phyloP scores from a whole-genome alignment of 1,140 invertebrate species.

The Diorhabda carinulata region DNA sequence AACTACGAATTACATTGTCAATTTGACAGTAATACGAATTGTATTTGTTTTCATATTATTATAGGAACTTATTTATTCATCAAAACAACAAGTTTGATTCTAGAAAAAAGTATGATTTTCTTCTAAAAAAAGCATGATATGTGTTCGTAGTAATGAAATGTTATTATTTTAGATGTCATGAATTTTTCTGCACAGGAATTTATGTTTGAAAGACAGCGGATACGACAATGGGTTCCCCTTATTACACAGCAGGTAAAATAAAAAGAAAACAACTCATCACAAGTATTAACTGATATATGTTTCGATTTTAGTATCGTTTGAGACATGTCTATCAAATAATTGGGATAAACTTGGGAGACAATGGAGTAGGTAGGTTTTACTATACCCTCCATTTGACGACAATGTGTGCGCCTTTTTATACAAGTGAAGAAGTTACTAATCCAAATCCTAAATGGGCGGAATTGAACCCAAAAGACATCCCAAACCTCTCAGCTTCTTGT shows the following conservation, averaged over 20 bases:
- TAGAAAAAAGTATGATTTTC: no score
- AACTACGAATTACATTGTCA: no score
- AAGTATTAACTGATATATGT: no score
- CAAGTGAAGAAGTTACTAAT: conserved; percentile 73
- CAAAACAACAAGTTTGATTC: no score
- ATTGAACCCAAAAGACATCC: conserved; percentile 43
- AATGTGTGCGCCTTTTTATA: conserved; percentile 82
- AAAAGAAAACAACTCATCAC: conserved; percentile 12
- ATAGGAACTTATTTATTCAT: no score
- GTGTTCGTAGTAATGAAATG: neutral
- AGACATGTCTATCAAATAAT: conserved; percentile 44
- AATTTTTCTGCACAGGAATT: conserved; percentile 39
- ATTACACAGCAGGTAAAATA: conserved; percentile 56
- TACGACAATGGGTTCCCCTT: conserved; percentile 61
- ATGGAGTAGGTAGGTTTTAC: conserved; percentile 53
- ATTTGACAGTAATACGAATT: no score
- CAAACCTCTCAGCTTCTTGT: conserved; percentile 39
- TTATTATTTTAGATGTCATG: conserved; percentile 35
- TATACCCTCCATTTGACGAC: conserved; percentile 74
- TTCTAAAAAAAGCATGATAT: no score
- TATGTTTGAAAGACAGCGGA: conserved; percentile 59
- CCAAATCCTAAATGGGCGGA: conserved; percentile 73
- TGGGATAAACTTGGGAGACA: conserved; percentile 38
- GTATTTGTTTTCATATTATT: no score
- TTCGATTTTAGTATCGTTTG: conserved; percentile 40